Evolutionary conservation across 1,140 invertebrate genomes (phyloP).

Genomic region (fruit fly (Drosophila melanogaster)): DNA sequence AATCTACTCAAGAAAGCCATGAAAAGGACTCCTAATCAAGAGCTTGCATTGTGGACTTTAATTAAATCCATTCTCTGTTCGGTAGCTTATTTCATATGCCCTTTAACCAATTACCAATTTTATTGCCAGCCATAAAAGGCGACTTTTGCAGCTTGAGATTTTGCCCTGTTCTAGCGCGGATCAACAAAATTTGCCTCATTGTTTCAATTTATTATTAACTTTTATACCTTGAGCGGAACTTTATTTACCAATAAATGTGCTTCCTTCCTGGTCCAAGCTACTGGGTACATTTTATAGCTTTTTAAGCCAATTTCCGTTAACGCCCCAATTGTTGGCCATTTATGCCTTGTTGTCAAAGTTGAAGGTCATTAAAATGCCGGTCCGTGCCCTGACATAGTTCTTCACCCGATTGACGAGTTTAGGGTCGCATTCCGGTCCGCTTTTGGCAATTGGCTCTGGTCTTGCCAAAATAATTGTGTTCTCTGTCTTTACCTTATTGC

Average conservation of each 20-base stretch:
- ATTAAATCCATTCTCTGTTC: slow-evolving; percentile 61
- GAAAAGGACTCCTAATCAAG: slow-evolving; percentile 26
- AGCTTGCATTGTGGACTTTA: slow-evolving; percentile 55
- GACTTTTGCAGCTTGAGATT: slow-evolving; percentile 49
- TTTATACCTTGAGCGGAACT: slow-evolving; percentile 64
- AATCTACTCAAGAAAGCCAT: background rate
- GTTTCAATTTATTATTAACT: slow-evolving; percentile 82
- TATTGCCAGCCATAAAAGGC: slow-evolving; percentile 68
- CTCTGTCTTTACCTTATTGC: background rate
- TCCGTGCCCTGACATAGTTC: slow-evolving; percentile 30
- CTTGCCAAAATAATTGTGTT: slow-evolving; percentile 2
- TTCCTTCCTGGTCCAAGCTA: background rate
- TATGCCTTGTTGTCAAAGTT: slow-evolving; percentile 63
- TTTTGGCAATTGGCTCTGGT: slow-evolving; percentile 53
- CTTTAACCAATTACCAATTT: slow-evolving; percentile 66
- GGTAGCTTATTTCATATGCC: slow-evolving; percentile 60
- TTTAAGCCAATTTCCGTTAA: slow-evolving; percentile 82
- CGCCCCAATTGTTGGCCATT: slow-evolving; percentile 65
- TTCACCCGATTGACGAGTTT: slow-evolving; percentile 48
- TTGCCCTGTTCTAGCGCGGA: slow-evolving; percentile 25
- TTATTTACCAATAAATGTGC: slow-evolving; percentile 80
- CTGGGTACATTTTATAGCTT: slow-evolving; percentile 64
- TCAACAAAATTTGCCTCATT: slow-evolving; percentile 71
- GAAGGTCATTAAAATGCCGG: slow-evolving; percentile 71
- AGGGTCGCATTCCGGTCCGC: slow-evolving; percentile 21